These are phyloP conservation scores for Heliocidaris tuberculata DNA, from an alignment of 35 echinoderm and acorn worm genomes.

Conservation along the genomic window DNA sequence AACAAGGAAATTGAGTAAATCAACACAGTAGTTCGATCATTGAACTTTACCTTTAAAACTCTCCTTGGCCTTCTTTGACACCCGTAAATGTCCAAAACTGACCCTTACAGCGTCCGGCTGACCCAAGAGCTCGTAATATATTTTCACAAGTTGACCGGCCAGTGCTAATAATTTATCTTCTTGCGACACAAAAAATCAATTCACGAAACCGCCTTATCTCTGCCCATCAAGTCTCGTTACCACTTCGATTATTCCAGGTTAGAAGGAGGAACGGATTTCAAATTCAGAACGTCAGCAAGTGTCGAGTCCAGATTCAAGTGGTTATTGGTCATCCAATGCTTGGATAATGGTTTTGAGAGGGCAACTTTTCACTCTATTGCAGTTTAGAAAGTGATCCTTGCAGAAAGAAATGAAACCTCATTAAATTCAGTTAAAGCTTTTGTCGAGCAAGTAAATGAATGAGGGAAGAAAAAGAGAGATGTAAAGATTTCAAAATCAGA, in stretches of 20 bases:
- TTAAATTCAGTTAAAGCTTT: too few species aligned
- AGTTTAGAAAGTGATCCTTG: not conserved
- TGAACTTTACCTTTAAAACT: slow-evolving; percentile 12
- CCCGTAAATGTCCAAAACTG: not conserved
- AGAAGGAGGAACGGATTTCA: not conserved
- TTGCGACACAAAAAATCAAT: slow-evolving; percentile 7
- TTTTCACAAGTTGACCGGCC: not conserved
- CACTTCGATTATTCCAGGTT: slow-evolving; percentile 2
- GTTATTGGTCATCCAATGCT: not conserved
- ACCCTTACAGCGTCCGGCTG: not conserved
- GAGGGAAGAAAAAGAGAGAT: not conserved
- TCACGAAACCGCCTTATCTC: not conserved
- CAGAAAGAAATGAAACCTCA: not conserved
- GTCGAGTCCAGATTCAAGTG: not conserved
- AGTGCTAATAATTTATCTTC: slow-evolving; percentile 13
- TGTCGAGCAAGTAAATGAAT: too few species aligned
- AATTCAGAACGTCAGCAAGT: not conserved
- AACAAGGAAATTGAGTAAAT: too few species aligned
- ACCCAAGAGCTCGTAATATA: slow-evolving; percentile 16
- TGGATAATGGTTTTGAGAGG: not conserved
- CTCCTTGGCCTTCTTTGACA: not conserved
- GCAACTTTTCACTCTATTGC: not conserved
- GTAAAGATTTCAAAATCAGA: too few species aligned
- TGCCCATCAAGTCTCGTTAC: not conserved
- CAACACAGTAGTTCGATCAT: not conserved